Base-by-base conservation (phyloP, 2,888 invertebrate species). In the Papilio demoleus region DNA sequence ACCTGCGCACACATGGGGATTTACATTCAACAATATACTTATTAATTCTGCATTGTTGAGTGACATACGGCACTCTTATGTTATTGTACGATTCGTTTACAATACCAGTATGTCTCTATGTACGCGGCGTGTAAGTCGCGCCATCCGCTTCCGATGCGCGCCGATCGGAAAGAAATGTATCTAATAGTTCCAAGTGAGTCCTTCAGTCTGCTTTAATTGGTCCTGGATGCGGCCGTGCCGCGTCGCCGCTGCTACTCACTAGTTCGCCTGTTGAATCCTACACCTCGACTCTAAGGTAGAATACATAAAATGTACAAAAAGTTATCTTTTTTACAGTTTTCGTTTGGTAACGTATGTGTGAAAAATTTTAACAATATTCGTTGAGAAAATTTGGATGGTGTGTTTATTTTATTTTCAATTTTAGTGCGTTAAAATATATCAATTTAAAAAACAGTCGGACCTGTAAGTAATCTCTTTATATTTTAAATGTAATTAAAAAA, bases 1-100 rank as follows among this genome's bases (percentile, higher is more conserved):
- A 76, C 71, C 74, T 76, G 75, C 68, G 72, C 69, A 76, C 69
- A 76, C 73, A 73, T 65, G 61, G 63, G 67, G 27, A 42, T 62
- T 31, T 38, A 61, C 68, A 59, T 62, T 67, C 62, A 74, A 69
- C 69, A 71, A 73, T 71, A 72, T 64, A 70, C 67, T 71, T 73
- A 72, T 75, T 72, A 74, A 66, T 73, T 73, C 68, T 71, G 68
- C 71, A 73, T 73, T 71, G 68, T 73, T 72, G 70, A 71, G 70
- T 71, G 71, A 66, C 68, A 73, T 67, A 61, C 64, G 62, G 45
- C 63, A 53, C 66, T 66, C 53, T 58, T 59, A 47, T 72, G 64
- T 71, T 72, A 68, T 70, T 71, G 65, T 67, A 63, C 24, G 59
- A 70, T 40, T 59, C 65, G 66, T 71, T 53, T 27, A 31, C 68